phyloP scores from a whole-genome alignment of 2,888 invertebrate genomes.

The Heteromyza rotundicornis region DNA sequence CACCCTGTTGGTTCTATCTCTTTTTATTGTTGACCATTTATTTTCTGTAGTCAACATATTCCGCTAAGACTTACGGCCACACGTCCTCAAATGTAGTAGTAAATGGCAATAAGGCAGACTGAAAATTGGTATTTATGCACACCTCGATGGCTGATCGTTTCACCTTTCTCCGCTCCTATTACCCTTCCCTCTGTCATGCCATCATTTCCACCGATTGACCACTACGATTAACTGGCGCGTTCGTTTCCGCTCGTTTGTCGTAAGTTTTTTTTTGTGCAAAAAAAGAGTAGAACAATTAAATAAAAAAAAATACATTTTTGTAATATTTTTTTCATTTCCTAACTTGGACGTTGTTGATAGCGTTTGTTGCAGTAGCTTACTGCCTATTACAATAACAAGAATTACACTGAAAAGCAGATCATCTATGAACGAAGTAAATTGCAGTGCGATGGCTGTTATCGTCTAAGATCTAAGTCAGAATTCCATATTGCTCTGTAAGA shows the following conservation, averaged over 20 bases:
- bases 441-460: too few species aligned
- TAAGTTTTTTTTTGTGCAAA: constrained; percentile 26
- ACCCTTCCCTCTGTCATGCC: neutral
- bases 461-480: too few species aligned
- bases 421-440: too few species aligned
- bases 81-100: constrained; percentile 2
- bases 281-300: neutral
- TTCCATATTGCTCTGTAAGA: too few species aligned
- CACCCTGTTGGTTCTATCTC: too few species aligned
- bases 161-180: neutral
- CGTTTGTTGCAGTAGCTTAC: neutral
- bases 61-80: neutral
- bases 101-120: neutral
- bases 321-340: neutral
- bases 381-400: neutral
- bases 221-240: constrained; percentile 22
- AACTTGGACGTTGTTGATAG: neutral
- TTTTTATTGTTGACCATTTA: too few species aligned
- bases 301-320: neutral
- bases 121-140: neutral
- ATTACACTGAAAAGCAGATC: neutral
- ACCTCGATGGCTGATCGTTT: neutral
- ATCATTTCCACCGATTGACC: constrained; percentile 1
- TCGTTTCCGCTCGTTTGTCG: constrained; percentile 30
- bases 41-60: too few species aligned